phyloP scores from a whole-genome alignment of 1,140 invertebrate genomes.

The Papilio polytes region DNA sequence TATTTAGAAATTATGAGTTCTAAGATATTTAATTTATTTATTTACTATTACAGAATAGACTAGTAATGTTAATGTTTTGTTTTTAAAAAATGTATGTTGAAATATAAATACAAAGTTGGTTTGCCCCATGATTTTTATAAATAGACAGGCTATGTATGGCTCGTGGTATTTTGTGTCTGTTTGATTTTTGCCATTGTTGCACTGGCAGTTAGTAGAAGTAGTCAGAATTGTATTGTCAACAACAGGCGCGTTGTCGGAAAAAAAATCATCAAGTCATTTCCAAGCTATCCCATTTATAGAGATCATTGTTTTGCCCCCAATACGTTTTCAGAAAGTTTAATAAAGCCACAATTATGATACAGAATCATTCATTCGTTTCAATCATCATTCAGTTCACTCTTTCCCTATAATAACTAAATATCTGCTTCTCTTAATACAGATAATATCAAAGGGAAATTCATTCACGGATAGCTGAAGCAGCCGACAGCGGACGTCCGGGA shows the following conservation, averaged over 20 bases:
- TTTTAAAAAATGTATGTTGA: background rate
- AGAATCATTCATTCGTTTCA: background rate
- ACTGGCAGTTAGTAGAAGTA: too few species aligned
- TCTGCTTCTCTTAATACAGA: background rate
- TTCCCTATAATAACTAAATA: background rate
- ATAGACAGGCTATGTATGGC: too few species aligned
- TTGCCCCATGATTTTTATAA: too few species aligned
- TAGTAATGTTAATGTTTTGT: background rate
- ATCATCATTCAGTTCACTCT: background rate
- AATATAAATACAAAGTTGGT: too few species aligned
- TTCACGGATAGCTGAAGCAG: background rate
- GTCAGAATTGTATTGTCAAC: too few species aligned
- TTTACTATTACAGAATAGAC: slow-evolving; percentile 2
- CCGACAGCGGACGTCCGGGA: slow-evolving; percentile 15
- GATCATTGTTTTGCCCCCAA: too few species aligned
- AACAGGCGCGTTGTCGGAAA: too few species aligned
- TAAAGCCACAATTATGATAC: background rate
- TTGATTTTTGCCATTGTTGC: too few species aligned
- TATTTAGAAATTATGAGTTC: background rate
- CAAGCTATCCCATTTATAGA: too few species aligned
- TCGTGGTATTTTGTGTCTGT: too few species aligned
- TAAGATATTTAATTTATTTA: background rate
- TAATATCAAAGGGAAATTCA: slow-evolving; percentile 3
- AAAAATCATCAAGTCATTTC: too few species aligned
- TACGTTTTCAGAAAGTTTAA: background rate